Evolutionary conservation across 2,888 invertebrate species (phyloP).

Genomic region (Aplocera efformata): DNA sequence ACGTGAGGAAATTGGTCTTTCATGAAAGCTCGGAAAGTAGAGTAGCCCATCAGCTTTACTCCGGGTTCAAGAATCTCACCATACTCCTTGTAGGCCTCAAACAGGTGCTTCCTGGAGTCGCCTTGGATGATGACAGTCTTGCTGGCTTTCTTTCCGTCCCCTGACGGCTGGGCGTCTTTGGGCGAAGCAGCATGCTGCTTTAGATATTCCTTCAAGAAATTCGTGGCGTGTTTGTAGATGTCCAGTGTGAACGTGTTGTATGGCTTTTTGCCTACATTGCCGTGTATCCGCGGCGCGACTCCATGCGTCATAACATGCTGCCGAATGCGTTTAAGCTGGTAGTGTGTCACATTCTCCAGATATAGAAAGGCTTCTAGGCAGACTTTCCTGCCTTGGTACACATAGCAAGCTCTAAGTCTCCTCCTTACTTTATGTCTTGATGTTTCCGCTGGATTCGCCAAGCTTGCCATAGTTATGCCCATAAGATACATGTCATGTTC

Average conservation of each 20-base stretch:
- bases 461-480: slow-evolving; percentile 91
- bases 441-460: slow-evolving; percentile 87
- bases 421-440: slow-evolving; percentile 86
- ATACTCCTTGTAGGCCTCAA: slow-evolving; percentile 87
- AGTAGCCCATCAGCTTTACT: slow-evolving; percentile 89
- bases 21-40: slow-evolving; percentile 89
- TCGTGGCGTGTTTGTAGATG: slow-evolving; percentile 88
- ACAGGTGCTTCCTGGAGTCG: slow-evolving; percentile 84
- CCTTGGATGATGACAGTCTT: slow-evolving; percentile 76
- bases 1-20: slow-evolving; percentile 90
- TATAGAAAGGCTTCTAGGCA: slow-evolving; percentile 89
- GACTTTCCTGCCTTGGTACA: slow-evolving; percentile 88
- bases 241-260: slow-evolving; percentile 90
- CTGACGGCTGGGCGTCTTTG: slow-evolving; percentile 71
- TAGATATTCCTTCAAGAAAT: slow-evolving; percentile 87
- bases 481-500: slow-evolving; percentile 92
- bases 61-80: slow-evolving; percentile 85
- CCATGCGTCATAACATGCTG: slow-evolving; percentile 90
- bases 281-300: slow-evolving; percentile 88
- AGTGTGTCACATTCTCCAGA: slow-evolving; percentile 89
- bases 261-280: slow-evolving; percentile 89
- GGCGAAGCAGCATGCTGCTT: slow-evolving; percentile 82
- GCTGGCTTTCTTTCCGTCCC: slow-evolving; percentile 73
- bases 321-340: slow-evolving; percentile 87
- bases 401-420: slow-evolving; percentile 86